Base-by-base conservation (phyloP, 2,113 vertebrate genomes). In the Verasper variegatus region DNA sequence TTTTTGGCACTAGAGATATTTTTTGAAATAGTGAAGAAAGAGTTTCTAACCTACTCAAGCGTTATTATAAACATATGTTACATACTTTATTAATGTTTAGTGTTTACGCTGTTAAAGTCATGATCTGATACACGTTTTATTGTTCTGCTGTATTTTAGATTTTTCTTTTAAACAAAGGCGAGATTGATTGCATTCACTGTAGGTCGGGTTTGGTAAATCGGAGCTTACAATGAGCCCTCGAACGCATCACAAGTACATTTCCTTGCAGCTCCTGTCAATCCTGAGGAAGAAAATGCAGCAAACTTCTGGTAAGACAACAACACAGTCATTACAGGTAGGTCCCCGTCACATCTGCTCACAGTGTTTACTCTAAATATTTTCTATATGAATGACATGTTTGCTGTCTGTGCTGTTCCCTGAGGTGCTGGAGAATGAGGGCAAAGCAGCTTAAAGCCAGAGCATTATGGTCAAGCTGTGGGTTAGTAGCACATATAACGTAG, bases 371-470 rank as follows among this genome's bases (percentile, higher is more conserved):
- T 59, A 17, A 23, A 58, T 75, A 14, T 75, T 86, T 75, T 35
- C 35, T n/a, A 64, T 10, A 49, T 23, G 0, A 52, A 27, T 76
- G 68, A 51, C 82, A 74, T 71, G 58, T 74, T 63, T 26, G 52
- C 14, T 61, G 1, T 67, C 31, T 45, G 26, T 56, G 26, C 17
- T 79, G 78, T 78, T 77, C 57, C 68, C 63, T 65, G 23, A 89
- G 86, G 82, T 91, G 82, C 59, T 67, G 12, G 80, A 86, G 84
- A 94, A 94, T 88, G 90, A 92, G 92, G 87, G 81, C 88, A 93
- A 92, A 93, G 89, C 92, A 90, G 91, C 90, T 94, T 94, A 93
- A 87, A 91, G 86, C 58, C 78, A 87, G 85, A 76, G 76, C 78
- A 83, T 93, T 93, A 89, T 52, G 35, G 37, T 56, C 86, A 77